Conservation (phyloP, 2,797 vertebrate genomes). For the Mormyrus hasselquistii region DNA sequence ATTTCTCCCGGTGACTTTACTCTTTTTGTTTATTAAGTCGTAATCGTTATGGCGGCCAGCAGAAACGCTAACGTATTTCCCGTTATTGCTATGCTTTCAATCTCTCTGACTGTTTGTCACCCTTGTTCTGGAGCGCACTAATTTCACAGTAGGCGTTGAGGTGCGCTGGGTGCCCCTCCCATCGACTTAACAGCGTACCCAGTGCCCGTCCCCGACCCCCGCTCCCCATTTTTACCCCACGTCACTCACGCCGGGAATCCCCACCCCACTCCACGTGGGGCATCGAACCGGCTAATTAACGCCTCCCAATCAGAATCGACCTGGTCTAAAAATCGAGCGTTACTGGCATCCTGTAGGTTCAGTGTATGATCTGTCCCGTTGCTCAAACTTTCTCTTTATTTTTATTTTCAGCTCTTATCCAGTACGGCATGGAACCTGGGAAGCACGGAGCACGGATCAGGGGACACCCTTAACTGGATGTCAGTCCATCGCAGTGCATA, state of each 20-base stretch:
- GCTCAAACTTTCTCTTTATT: background rate
- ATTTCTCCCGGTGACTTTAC: slow-evolving; percentile 23
- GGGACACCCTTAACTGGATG: background rate
- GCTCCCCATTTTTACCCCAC: background rate
- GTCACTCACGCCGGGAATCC: slow-evolving; percentile 19
- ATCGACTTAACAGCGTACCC: background rate
- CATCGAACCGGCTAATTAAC: slow-evolving; percentile 21
- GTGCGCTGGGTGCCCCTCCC: slow-evolving; percentile 37
- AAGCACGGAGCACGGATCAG: background rate
- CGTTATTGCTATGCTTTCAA: slow-evolving; percentile 45
- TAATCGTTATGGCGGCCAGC: slow-evolving; percentile 37
- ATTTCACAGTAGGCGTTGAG: slow-evolving; percentile 54
- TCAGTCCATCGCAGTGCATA: background rate
- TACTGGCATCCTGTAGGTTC: background rate
- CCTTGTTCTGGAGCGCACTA: slow-evolving; percentile 47
- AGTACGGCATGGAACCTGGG: background rate
- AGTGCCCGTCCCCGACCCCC: background rate
- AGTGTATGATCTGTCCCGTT: background rate
- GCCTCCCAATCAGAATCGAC: slow-evolving; percentile 30
- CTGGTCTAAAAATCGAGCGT: background rate
- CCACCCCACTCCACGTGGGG: slow-evolving; percentile 31
- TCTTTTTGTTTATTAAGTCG: slow-evolving; percentile 23
- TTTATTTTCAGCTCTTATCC: background rate
- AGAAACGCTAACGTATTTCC: background rate
- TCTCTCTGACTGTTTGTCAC: slow-evolving; percentile 37